Conservation (phyloP, 2,113 vertebrate genomes). For the Anguilla japonica region DNA sequence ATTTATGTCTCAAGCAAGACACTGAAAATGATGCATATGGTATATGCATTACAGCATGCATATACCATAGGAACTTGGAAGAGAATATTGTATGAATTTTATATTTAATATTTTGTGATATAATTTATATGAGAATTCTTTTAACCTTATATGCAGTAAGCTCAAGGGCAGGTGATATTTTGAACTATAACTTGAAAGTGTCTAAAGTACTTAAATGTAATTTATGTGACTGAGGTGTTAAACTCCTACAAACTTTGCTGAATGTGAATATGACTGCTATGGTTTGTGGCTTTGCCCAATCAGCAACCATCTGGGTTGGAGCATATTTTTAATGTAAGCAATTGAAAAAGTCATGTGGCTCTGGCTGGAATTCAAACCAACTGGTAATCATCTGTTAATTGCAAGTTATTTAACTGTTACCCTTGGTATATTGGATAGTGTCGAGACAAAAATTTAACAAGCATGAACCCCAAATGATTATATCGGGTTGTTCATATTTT, state of each 20-base stretch:
- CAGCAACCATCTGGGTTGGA: too few relatives aligned
- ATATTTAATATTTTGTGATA: too few relatives aligned
- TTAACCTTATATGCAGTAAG: too few relatives aligned
- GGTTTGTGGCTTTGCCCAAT: background rate
- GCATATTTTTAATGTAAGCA: too few relatives aligned
- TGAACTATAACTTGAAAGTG: background rate
- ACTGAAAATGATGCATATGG: too few relatives aligned
- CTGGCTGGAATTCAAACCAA: background rate
- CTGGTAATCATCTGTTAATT: constrained; percentile 5
- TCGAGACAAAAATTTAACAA: background rate
- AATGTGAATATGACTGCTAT: background rate
- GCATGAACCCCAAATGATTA: background rate
- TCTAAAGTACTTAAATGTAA: constrained; percentile 3
- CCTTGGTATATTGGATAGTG: too few relatives aligned
- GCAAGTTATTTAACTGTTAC: background rate
- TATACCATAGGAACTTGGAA: too few relatives aligned
- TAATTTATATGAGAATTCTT: too few relatives aligned
- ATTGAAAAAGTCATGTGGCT: background rate
- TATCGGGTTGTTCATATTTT: constrained; percentile 10
- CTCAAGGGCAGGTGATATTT: background rate
- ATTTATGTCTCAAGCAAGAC: background rate
- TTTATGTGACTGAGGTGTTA: background rate
- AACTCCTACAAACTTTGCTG: background rate
- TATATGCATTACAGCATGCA: too few relatives aligned
- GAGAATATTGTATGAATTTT: too few relatives aligned